Base-by-base conservation (phyloP, 2,113 vertebrate genomes). In the Erythrolamprus reginae region DNA sequence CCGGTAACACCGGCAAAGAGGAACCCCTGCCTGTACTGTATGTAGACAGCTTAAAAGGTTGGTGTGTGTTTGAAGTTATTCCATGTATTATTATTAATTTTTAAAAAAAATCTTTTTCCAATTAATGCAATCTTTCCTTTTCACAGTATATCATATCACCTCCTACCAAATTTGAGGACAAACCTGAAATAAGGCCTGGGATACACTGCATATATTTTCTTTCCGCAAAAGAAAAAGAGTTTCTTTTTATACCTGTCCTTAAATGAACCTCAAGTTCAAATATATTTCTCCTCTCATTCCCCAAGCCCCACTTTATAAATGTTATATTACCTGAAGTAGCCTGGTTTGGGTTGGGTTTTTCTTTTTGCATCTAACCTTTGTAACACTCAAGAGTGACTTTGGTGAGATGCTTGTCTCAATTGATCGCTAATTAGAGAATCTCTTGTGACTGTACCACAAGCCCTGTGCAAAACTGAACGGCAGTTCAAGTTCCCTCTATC, bases 391-490 rank as follows among this genome's bases (percentile, higher is more conserved):
- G 89, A 84, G 87, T 47, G 23, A 52, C 90, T 95, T 6, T 50
- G 0, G 1, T 47, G 3, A 77, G 21, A 28, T 91, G 42, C 90
- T 58, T 93, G 38, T 1, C 1, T 90, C 42, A 90, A 90, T 86
- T 56, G 82, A 92, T 26, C 90, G 91, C 33, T 87, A 19, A 38
- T 94, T 92, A 33, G 38, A 86, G 93, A 91, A 88, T 92, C 50
- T 91, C 92, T 91, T 1, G 3, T 61, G 52, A 88, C 17, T 28
- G 1, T 9, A 91, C 56, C 92, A 93, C 6, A 92, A 2, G 70
- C 88, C 92, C 17, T 19, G n/a, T 50, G 89, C 82, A 5, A 90
- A 91, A 88, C 33, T 87, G 38, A 7, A 19, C 93, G 94, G 1
- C 5, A 82, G 83, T 92, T 94, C 52, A 82, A 87, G 52, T 93